A percentile compares a stretch with the other conserved stretches of the same genome.
Evolutionary conservation across 2,113 vertebrate species (phyloP).

Genomic region (Malurus cyaneus): DNA sequence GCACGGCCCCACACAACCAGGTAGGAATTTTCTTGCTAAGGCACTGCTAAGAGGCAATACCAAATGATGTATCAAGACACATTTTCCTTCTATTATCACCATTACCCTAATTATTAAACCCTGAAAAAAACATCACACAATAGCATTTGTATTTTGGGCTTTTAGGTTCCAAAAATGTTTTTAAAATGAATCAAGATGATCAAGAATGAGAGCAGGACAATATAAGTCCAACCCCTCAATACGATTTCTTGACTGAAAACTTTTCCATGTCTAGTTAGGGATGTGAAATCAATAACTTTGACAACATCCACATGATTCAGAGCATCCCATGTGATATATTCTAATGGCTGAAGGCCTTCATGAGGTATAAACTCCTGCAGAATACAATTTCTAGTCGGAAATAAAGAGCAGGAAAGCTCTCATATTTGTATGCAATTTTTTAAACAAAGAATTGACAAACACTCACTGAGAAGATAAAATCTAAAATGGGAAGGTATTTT

Average conservation of each 20-base stretch:
- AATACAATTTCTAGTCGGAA: neutral
- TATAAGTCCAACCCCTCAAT: neutral
- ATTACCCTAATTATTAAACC: neutral
- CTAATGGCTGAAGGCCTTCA: neutral
- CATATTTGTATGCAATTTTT: neutral
- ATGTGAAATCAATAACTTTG: neutral
- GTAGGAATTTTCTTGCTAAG: neutral
- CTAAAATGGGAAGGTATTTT: neutral
- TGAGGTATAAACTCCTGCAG: neutral
- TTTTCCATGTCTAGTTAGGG: neutral
- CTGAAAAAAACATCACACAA: neutral
- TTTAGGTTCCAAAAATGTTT: neutral
- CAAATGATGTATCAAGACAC: neutral
- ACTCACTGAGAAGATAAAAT: neutral
- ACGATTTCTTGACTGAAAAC: neutral
- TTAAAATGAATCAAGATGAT: neutral
- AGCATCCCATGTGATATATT: neutral
- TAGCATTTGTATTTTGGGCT: neutral
- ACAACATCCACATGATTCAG: neutral
- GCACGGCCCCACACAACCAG: neutral
- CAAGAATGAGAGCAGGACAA: neutral
- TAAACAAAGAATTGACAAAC: neutral
- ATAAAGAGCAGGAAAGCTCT: neutral
- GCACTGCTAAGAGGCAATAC: neutral
- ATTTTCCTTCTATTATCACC: neutral